phyloP scores from a whole-genome alignment of 2,113 vertebrate genomes.

The Paradoxurus hermaphroditus region DNA sequence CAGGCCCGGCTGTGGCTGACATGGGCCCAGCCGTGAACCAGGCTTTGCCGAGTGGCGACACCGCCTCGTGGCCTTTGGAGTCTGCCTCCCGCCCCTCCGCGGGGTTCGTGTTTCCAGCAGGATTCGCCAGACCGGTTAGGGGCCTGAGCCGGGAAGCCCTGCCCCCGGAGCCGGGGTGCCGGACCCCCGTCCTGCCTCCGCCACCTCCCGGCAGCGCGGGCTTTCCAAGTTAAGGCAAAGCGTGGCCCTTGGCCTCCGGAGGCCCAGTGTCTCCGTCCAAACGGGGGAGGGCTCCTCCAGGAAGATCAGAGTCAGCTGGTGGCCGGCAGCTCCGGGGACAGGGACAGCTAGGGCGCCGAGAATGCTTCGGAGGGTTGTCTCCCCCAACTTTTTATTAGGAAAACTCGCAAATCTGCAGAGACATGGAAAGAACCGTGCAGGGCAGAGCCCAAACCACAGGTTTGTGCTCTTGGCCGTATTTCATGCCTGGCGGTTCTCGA shows the following conservation, averaged over 20 bases:
- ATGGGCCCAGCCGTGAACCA: not conserved
- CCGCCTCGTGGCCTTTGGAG: not conserved
- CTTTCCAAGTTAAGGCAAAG: not conserved
- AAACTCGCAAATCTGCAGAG: not conserved
- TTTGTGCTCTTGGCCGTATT: not conserved
- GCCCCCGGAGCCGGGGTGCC: not conserved
- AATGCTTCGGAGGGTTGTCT: not conserved
- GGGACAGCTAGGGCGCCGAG: not conserved
- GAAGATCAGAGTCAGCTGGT: not conserved
- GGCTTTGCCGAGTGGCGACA: not conserved
- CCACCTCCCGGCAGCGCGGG: not conserved
- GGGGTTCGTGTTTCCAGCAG: rapidly evolving
- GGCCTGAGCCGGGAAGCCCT: not conserved
- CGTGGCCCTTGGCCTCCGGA: not conserved
- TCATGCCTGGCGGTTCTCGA: not conserved
- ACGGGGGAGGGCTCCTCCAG: not conserved
- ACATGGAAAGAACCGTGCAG: not conserved
- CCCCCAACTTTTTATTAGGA: not conserved
- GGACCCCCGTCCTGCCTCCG: not conserved
- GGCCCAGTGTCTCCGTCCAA: not conserved
- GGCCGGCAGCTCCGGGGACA: not conserved
- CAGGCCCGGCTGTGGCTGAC: not conserved
- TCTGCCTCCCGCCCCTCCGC: not conserved
- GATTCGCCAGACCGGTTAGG: rapidly evolving
- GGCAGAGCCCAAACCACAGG: not conserved